These are phyloP conservation scores for Vulpes lagopus DNA, from an alignment of 2,113 vertebrate genomes.

Conservation along the genomic window DNA sequence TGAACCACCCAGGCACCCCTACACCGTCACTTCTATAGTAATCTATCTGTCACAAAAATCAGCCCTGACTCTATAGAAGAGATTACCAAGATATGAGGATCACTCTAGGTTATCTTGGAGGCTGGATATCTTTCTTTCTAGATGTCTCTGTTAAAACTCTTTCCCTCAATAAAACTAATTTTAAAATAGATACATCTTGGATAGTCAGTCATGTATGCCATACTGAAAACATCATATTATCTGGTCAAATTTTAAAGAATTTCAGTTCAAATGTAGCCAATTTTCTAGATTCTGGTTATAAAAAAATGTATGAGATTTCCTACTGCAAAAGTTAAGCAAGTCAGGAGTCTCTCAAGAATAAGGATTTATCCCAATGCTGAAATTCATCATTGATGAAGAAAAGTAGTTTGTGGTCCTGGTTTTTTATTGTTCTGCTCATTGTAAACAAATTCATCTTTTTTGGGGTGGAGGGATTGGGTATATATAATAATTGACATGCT, in stretches of 20 bases:
- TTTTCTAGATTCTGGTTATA: not conserved
- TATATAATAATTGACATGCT: not conserved
- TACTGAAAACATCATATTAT: not conserved
- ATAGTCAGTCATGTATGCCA: not conserved
- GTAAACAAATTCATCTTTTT: not conserved
- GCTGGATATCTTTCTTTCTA: not conserved
- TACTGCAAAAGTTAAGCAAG: slow-evolving; percentile 12
- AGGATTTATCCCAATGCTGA: not conserved
- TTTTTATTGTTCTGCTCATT: not conserved
- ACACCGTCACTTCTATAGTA: not conserved
- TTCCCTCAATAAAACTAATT: not conserved
- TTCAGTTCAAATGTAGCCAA: not conserved
- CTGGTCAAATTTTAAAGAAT: slow-evolving; percentile 17
- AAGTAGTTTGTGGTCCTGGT: not conserved
- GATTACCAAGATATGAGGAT: not conserved
- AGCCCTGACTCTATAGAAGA: not conserved
- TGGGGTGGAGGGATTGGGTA: not conserved
- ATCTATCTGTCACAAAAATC: not conserved
- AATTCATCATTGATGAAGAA: not conserved
- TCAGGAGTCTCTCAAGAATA: slow-evolving; percentile 6
- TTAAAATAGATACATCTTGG: not conserved
- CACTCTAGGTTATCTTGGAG: not conserved
- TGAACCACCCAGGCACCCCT: not conserved
- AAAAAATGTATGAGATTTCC: not conserved
- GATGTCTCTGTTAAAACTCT: not conserved